phyloP scores from a whole-genome alignment of 2,797 vertebrate genomes.

The Pagetopsis macropterus region DNA sequence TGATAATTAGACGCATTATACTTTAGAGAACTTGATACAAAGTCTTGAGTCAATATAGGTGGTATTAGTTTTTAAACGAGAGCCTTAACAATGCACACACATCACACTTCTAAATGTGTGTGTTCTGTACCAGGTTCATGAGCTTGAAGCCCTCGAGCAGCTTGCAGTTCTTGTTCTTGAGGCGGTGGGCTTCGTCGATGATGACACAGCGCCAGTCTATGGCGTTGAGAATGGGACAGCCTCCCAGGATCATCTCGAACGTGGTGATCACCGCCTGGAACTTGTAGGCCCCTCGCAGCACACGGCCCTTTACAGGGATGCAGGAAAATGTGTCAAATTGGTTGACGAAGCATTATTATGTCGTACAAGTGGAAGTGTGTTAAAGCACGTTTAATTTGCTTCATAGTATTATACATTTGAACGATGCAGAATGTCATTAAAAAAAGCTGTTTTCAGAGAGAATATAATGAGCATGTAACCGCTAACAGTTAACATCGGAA shows the following conservation, averaged over 20 bases:
- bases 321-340: not conserved
- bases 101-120: not conserved
- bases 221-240: constrained; percentile 96
- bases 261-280: constrained; percentile 98
- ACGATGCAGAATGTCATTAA: not conserved
- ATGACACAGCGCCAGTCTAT: constrained; percentile 98
- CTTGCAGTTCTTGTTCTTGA: constrained; percentile 99
- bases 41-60: not conserved
- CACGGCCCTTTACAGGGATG: constrained; percentile 84
- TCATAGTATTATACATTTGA: not conserved
- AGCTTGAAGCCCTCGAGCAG: constrained; percentile 97
- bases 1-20: not conserved
- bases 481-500: constrained; percentile 25
- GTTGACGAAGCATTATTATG: not conserved
- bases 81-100: not conserved
- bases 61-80: not conserved
- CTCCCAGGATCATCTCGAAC: constrained; percentile 99
- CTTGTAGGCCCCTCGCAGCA: constrained; percentile 90
- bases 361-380: not conserved
- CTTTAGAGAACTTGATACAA: not conserved
- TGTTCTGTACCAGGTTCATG: constrained; percentile 91
- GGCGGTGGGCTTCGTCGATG: constrained; percentile 97
- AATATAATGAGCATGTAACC: not conserved
- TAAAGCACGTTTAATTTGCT: not conserved
- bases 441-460: not conserved